phyloP scores from a whole-genome alignment of 2,888 invertebrate genomes.

The Xestia ashworthii region DNA sequence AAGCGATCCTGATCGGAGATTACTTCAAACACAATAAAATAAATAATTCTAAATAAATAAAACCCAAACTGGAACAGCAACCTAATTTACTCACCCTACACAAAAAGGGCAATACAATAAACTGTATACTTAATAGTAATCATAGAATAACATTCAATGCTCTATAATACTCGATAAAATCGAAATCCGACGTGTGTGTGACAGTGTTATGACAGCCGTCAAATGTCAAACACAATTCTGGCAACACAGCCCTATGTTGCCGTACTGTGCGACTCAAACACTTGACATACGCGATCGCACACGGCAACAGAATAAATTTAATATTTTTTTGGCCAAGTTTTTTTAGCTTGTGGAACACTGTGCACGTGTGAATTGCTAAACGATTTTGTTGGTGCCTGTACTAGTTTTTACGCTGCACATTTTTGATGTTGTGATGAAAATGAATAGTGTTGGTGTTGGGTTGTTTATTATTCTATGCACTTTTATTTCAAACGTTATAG shows the following conservation, averaged over 20 bases:
- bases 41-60: constrained; percentile 7
- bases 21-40: neutral
- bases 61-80: neutral
- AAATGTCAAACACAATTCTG: constrained; percentile 61
- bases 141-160: constrained; percentile 58
- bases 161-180: constrained; percentile 61
- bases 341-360: constrained; percentile 49
- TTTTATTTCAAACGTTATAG: neutral
- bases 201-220: constrained; percentile 66
- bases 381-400: constrained; percentile 48
- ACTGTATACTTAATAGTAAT: constrained; percentile 44
- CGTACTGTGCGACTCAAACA: constrained; percentile 53
- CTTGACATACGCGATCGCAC: constrained; percentile 61
- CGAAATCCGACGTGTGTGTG: constrained; percentile 64
- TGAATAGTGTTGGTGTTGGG: constrained; percentile 11
- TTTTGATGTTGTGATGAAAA: constrained; percentile 34
- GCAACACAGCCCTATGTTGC: constrained; percentile 62
- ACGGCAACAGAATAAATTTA: constrained; percentile 61
- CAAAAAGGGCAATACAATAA: constrained; percentile 37
- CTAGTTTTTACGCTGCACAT: constrained; percentile 44
- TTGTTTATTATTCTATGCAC: constrained; percentile 30
- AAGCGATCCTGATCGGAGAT: neutral
- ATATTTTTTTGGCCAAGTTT: constrained; percentile 59
- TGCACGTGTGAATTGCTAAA: constrained; percentile 61
- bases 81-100: constrained; percentile 38